These are phyloP conservation scores for Natator depressus DNA, from an alignment of 2,113 vertebrate genomes.

Conservation along the genomic window DNA sequence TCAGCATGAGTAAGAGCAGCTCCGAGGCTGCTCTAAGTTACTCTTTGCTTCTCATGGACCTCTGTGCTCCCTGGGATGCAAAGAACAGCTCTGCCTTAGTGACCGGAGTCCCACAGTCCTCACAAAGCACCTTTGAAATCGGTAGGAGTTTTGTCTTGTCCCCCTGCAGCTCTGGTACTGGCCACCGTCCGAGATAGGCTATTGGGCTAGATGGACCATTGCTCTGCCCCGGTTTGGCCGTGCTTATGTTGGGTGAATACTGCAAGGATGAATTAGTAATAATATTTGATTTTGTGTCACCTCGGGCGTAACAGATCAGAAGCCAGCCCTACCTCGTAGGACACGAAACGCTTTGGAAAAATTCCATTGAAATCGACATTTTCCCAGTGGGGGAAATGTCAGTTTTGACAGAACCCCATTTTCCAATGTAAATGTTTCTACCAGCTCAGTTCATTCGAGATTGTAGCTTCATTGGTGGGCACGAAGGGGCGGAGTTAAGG, in stretches of 20 bases:
- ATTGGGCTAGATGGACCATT: too few relatives aligned
- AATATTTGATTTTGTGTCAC: not conserved
- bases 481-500: not conserved
- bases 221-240: not conserved
- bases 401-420: not conserved
- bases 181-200: too few relatives aligned
- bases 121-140: not conserved
- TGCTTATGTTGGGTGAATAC: not conserved
- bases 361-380: not conserved
- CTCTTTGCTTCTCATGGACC: not conserved
- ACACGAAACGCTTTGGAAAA: not conserved
- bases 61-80: not conserved
- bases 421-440: not conserved
- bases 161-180: too few relatives aligned
- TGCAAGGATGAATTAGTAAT: not conserved
- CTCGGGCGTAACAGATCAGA: not conserved
- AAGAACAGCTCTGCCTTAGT: not conserved
- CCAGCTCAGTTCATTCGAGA: not conserved
- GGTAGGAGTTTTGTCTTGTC: not conserved
- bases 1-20: not conserved
- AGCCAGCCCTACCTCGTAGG: not conserved
- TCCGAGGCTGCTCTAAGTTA: not conserved
- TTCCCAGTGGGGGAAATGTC: not conserved
- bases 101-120: not conserved
- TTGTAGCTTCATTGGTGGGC: not conserved